Conservation (phyloP, 2,113 vertebrate genomes). For the Euleptes europaea region DNA sequence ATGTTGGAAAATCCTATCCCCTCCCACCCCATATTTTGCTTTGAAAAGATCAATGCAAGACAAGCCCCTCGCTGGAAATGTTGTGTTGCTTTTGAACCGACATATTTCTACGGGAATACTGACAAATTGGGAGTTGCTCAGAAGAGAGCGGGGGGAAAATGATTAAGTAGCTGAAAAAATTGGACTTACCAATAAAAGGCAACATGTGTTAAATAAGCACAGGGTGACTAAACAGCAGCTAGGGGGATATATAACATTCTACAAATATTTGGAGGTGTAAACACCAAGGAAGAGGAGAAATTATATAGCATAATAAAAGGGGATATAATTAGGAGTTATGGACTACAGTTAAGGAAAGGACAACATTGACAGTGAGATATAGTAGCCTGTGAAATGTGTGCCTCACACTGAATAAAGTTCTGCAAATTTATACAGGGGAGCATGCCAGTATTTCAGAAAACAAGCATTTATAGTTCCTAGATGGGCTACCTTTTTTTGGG, state of each 20-base stretch:
- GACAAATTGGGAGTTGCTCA: background rate
- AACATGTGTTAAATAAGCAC: background rate
- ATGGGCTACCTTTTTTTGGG: background rate
- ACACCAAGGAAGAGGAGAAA: background rate
- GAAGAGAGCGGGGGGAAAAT: background rate
- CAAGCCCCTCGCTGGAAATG: background rate
- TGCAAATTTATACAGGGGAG: background rate
- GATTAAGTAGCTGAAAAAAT: conserved; percentile 4
- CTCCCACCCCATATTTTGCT: background rate
- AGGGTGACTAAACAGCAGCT: conserved; percentile 4
- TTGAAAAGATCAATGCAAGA: background rate
- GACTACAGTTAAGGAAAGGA: conserved; percentile 7
- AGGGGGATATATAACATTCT: conserved; percentile 3
- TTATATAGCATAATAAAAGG: background rate
- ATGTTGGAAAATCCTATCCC: background rate
- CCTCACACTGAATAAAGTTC: background rate
- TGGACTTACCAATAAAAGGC: background rate
- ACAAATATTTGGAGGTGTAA: conserved; percentile 23
- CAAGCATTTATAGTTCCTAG: background rate
- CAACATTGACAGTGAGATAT: background rate
- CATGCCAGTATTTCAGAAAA: background rate
- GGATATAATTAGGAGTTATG: conserved; percentile 18
- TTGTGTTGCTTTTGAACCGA: background rate
- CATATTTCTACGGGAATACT: background rate
- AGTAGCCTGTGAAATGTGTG: background rate